Evolutionary conservation across 2,888 invertebrate species (phyloP).

Genomic region (Pegoplata infirma): DNA sequence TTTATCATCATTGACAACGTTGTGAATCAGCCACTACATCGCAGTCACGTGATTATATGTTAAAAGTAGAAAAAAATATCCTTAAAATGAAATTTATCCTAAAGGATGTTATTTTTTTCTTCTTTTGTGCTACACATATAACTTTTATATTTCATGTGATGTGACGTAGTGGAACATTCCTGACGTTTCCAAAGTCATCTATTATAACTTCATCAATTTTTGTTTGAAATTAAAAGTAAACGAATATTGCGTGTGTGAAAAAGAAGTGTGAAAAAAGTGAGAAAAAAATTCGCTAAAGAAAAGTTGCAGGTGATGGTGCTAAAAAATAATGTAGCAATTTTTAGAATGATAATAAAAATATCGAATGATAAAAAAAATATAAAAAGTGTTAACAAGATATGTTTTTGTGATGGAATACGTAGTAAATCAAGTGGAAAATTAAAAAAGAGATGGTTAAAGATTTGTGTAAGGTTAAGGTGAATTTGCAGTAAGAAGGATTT

Average conservation of each 20-base stretch:
- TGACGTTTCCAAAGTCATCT: slow-evolving; percentile 62
- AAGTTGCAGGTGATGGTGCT: not conserved
- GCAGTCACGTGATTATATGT: slow-evolving; percentile 66
- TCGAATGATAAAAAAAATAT: not conserved
- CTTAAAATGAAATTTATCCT: slow-evolving; percentile 28
- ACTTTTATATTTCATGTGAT: slow-evolving; percentile 66
- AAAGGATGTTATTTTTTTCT: slow-evolving; percentile 28
- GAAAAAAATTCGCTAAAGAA: not conserved
- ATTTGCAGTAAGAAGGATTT: too few species aligned
- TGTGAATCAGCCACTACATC: slow-evolving; percentile 67
- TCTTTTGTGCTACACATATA: slow-evolving; percentile 25
- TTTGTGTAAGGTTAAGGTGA: too few species aligned
- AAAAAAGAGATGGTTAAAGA: not conserved
- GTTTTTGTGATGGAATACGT: not conserved
- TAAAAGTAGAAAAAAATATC: slow-evolving; percentile 11
- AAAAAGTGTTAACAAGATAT: not conserved
- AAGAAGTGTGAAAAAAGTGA: not conserved
- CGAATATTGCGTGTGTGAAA: slow-evolving; percentile 11
- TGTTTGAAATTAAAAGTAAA: not conserved
- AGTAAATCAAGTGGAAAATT: slow-evolving; percentile 39
- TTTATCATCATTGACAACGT: slow-evolving; percentile 17
- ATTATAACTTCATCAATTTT: slow-evolving; percentile 21
- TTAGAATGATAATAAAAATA: not conserved
- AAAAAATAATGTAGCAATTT: not conserved
- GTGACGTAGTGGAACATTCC: slow-evolving; percentile 69